These are phyloP conservation scores for Peromyscus polionotus DNA, from an alignment of 2,113 vertebrate genomes.

Conservation along the genomic window DNA sequence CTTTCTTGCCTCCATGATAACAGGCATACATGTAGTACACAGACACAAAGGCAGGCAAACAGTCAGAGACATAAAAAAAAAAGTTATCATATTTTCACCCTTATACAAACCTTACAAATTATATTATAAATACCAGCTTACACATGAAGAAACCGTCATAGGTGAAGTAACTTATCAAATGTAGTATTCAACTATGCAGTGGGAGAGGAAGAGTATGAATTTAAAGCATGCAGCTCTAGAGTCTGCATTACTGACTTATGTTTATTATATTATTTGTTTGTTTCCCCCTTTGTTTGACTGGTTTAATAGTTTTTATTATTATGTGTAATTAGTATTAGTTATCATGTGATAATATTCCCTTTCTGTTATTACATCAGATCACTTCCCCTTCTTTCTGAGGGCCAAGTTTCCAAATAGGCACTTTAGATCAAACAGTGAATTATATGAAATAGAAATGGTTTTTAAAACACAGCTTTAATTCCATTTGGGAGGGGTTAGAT, in stretches of 20 bases:
- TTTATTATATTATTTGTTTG: not conserved
- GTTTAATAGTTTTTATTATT: not conserved
- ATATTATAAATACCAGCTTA: slow-evolving; percentile 26
- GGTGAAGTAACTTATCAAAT: not conserved
- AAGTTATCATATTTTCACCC: not conserved
- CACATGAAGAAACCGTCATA: slow-evolving; percentile 20
- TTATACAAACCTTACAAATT: not conserved
- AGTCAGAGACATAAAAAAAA: not conserved
- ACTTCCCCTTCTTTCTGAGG: not conserved
- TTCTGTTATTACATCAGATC: not conserved
- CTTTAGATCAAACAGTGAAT: not conserved
- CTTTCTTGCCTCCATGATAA: not conserved
- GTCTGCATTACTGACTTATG: not conserved
- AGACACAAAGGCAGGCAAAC: not conserved
- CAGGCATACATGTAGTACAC: not conserved
- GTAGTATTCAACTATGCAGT: not conserved
- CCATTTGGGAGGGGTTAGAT: slow-evolving; percentile 2
- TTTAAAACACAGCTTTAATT: slow-evolving; percentile 50
- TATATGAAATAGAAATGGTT: not conserved
- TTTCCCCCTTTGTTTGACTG: not conserved
- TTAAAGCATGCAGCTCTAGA: not conserved
- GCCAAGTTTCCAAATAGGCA: not conserved
- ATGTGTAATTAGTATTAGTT: not conserved
- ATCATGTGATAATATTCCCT: not conserved
- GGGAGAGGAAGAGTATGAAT: not conserved